phyloP scores from a whole-genome alignment of 2,888 invertebrate genomes.

The Torymus texanus region DNA sequence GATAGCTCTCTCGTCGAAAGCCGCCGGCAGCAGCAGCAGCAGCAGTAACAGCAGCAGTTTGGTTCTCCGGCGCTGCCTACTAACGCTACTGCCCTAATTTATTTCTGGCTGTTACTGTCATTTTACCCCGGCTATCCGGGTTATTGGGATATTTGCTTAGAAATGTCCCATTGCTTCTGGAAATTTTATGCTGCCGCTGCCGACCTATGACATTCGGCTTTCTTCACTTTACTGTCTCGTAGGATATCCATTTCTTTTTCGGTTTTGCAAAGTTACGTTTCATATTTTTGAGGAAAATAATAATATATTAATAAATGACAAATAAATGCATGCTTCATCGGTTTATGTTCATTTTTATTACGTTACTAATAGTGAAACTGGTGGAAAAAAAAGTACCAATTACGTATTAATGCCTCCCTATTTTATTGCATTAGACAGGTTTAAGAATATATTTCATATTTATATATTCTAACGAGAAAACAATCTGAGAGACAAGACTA shows the following conservation, averaged over 20 bases:
- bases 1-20: constrained; percentile 14
- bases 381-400: no score
- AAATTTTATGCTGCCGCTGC: not conserved
- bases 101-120: constrained; percentile 30
- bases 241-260: no score
- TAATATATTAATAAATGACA: no score
- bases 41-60: no score
- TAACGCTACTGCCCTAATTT: constrained; percentile 44
- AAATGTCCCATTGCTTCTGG: not conserved
- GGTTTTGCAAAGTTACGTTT: no score
- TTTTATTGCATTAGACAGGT: no score
- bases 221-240: not conserved
- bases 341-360: no score
- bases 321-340: no score
- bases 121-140: constrained; percentile 22
- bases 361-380: no score
- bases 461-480: not conserved
- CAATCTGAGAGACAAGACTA: not conserved
- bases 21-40: not conserved
- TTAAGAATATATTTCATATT: no score
- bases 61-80: not conserved
- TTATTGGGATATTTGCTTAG: constrained; percentile 42
- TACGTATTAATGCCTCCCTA: no score
- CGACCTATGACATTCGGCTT: not conserved
- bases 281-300: no score